Base-by-base conservation (phyloP, 2,888 invertebrate species). In the Sminthurinus aureus region DNA sequence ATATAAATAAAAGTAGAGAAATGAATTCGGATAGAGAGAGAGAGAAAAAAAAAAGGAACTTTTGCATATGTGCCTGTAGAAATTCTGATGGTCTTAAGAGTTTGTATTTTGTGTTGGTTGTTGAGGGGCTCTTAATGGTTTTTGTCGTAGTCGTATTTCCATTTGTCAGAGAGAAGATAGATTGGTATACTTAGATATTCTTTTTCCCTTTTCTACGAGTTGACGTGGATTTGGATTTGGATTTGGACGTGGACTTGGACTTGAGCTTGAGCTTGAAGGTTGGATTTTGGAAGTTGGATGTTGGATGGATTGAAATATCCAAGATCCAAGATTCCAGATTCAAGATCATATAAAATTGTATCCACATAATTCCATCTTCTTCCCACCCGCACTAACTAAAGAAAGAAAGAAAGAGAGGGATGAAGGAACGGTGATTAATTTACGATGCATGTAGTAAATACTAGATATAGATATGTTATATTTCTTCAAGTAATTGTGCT, bases 121-220 rank as follows among this genome's bases (percentile, higher is more conserved):
- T 15, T 1, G 0, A 85, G 74, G 74, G 79, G 24, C 38, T 82
- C 83, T 82, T 85, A 85, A 85, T 85, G 85, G 81, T 74, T 83
- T 83, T 83, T 85, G 81, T 85, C 83, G 83, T 79, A 79, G 1
- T 38, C 38, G 38, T 38, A 1, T 83, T 79, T 85, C 82, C 83
- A 83, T 85, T 85, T 83, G 85, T 83, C 85, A 85, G 85, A 77
- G 52, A 52, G 51, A 85, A 83, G 85, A 85, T 83, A 83, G 85
- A 85, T 85, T 82, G 83, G 83, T 79, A 78, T 80, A 78, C 83
- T 85, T 81, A 6, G 38, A 38, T 38, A 79, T 79, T 51, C 67
- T 69, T 69, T n/a, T 22, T 3, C 64, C 67, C n/a, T 69, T n/a
- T 22, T 3, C 64, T n/a, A 2, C n/a, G n/a, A 18, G n/a, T 64